These are phyloP conservation scores for Antennarius maculatus DNA, from an alignment of 2,797 vertebrate species.

Conservation along the genomic window DNA sequence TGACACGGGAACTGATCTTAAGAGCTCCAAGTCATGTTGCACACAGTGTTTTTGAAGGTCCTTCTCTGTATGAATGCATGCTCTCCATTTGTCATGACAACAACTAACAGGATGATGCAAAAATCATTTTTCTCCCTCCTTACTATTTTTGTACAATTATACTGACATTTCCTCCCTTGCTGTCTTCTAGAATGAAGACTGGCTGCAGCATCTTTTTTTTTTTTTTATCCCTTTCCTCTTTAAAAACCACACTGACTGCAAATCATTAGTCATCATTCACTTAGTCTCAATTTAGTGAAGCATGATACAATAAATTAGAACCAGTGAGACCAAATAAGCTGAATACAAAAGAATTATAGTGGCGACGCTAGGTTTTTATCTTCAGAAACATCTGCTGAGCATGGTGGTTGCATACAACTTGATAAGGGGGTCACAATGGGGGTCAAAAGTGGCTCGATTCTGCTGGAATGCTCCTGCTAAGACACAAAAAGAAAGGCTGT, in stretches of 20 bases:
- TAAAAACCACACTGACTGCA: neutral
- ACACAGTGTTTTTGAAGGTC: no score
- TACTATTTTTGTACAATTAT: no score
- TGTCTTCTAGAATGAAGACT: no score
- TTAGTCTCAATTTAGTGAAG: slow-evolving; percentile 10
- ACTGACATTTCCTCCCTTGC: no score
- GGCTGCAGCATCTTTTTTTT: no score
- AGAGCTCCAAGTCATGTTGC: no score
- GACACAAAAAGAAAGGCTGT: slow-evolving; percentile 15
- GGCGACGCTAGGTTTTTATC: slow-evolving; percentile 13
- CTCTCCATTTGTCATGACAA: no score
- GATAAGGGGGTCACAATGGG: slow-evolving; percentile 36
- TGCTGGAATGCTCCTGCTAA: slow-evolving; percentile 21
- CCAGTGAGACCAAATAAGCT: neutral
- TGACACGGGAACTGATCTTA: no score
- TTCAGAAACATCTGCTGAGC: slow-evolving; percentile 38
- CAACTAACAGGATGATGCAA: no score
- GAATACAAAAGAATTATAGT: neutral
- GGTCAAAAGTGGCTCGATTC: slow-evolving; percentile 17
- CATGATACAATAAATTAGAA: slow-evolving; percentile 24
- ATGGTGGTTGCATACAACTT: slow-evolving; percentile 2
- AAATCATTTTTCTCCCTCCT: no score
- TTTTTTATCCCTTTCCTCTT: neutral
- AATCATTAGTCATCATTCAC: slow-evolving; percentile 19
- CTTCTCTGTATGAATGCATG: no score